Percentiles rank a stretch among this genome's conserved stretches.
phyloP scores from a whole-genome alignment of 2,888 invertebrate species.

The Melieria picta region DNA sequence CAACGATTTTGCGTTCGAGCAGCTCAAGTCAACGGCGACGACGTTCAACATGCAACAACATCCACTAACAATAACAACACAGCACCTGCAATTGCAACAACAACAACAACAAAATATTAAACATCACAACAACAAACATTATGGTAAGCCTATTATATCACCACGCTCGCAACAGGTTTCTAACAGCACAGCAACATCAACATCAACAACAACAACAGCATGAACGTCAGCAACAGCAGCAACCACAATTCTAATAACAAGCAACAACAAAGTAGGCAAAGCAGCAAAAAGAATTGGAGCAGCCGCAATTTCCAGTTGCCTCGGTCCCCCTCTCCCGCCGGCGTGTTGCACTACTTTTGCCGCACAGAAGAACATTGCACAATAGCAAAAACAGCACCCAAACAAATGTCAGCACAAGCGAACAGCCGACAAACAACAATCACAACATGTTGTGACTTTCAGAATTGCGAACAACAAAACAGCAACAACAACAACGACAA shows the following conservation, averaged over 20 bases:
- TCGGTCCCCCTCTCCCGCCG: too few species aligned
- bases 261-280: neutral
- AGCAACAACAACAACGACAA: too few species aligned
- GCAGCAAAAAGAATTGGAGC: slow-evolving; percentile 23
- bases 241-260: slow-evolving; percentile 18
- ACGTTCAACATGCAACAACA: too few species aligned
- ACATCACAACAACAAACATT: too few species aligned
- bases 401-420: slow-evolving; percentile 5
- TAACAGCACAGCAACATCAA: slow-evolving; percentile 2
- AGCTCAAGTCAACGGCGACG: too few species aligned
- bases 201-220: slow-evolving; percentile 8
- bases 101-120: neutral
- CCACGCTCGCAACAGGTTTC: slow-evolving; percentile 17
- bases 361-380: slow-evolving; percentile 8
- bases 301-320: neutral
- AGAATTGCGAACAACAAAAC: too few species aligned
- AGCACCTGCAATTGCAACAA: neutral
- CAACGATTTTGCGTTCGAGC: too few species aligned
- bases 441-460: slow-evolving; percentile 22
- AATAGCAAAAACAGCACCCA: slow-evolving; percentile 1
- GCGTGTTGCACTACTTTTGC: too few species aligned
- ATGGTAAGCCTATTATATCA: too few species aligned
- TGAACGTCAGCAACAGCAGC: neutral
- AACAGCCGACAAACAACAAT: neutral
- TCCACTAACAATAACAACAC: neutral